These are phyloP conservation scores for Andrena hattorfiana DNA, from an alignment of 2,888 invertebrate genomes.

Conservation along the genomic window DNA sequence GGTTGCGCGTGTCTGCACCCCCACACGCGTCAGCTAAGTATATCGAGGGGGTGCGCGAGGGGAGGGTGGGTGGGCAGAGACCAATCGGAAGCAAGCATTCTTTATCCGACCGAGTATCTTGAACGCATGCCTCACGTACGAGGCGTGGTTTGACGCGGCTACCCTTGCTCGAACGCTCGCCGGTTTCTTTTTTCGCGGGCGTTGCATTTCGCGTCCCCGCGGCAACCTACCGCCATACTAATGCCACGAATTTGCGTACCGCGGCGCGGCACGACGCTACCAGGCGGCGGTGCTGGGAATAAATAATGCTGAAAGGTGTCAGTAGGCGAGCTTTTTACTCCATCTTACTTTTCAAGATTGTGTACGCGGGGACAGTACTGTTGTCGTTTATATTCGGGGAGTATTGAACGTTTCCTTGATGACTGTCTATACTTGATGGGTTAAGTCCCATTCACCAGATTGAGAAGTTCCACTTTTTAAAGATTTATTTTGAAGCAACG, in stretches of 20 bases:
- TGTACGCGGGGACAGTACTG: no score
- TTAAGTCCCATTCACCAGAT: no score
- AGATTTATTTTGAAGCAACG: no score
- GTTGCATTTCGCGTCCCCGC: constrained; percentile 66
- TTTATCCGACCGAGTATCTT: constrained; percentile 81
- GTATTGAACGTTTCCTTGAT: background rate
- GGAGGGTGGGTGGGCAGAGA: constrained; percentile 71
- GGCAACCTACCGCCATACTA: constrained; percentile 62
- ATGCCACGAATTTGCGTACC: constrained; percentile 48
- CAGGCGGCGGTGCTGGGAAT: background rate
- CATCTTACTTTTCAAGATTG: background rate
- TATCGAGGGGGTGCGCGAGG: constrained; percentile 62
- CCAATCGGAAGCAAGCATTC: constrained; percentile 84
- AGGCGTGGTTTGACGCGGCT: constrained; percentile 80
- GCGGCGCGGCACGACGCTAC: constrained; percentile 2
- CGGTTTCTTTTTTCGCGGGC: constrained; percentile 64
- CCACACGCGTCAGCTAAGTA: constrained; percentile 52
- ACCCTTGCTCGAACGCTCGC: constrained; percentile 68
- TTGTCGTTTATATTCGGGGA: background rate
- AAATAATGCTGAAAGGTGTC: constrained; percentile 24
- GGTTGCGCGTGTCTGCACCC: constrained; percentile 50
- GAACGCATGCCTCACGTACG: constrained; percentile 81
- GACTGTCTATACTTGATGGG: no score
- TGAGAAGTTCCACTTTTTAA: no score
- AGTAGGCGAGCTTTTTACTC: background rate